Base-by-base conservation (phyloP, 2,113 vertebrate genomes). In the Scytalopus superciliaris region DNA sequence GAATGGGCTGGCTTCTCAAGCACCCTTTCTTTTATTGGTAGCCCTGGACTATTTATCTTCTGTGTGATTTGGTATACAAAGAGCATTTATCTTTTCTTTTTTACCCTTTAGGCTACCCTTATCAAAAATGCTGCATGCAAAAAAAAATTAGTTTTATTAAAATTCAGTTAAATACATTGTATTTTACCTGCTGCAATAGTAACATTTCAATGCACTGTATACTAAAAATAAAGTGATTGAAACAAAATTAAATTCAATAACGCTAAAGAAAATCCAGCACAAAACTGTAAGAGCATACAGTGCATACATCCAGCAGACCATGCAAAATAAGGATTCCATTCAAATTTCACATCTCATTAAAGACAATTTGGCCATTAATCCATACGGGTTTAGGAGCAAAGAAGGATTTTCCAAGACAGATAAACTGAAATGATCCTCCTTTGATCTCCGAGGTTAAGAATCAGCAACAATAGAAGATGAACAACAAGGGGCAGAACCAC, bases 391-490 rank as follows among this genome's bases (percentile, higher is more conserved):
- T 96, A 88, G 91, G 85, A 96, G 97, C 94, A 98, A 97, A 97
- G 97, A 74, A 97, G 98, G 97, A 97, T 98, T 99, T 99, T 99
- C 98, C 98, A 98, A 98, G 98, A 98, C 98, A 99, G 99, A 99
- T 99, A 99, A 99, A 99, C 98, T 98, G 98, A 98, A 99, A 98
- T 98, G 98, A 99, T 98, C 97, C 98, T 89, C 93, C 99, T 99
- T 99, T 99, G 99, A 99, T 99, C 99, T 99, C 96, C 19, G 97
- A 98, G 98, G 98, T 99, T 99, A 98, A 98, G 98, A 98, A 98
- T 96, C 97, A 94, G 92, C 95, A 92, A 99, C 99, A 99, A 99
- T 98, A 95, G 99, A 98, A 97, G 97, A 97, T 97, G 97, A 98
- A 98, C 98, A 98, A 98, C 98, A 98, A 98, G 98, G 98, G 98